phyloP scores from a whole-genome alignment of 2,113 vertebrate species.

The Eptesicus fuscus region DNA sequence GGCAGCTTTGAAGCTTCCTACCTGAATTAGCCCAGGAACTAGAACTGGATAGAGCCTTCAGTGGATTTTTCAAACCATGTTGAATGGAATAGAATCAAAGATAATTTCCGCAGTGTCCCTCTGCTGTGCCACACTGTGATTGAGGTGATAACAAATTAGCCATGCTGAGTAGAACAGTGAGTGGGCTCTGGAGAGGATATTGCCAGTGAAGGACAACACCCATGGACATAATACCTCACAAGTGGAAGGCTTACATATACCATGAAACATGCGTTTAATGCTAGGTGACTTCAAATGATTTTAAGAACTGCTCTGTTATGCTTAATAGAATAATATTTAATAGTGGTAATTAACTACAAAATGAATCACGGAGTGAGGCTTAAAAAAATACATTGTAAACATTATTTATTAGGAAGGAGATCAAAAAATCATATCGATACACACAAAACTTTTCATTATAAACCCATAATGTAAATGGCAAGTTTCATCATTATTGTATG shows the following conservation, averaged over 20 bases:
- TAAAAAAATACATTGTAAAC: not conserved
- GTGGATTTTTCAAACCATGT: not conserved
- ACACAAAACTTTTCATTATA: not conserved
- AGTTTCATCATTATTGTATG: not conserved
- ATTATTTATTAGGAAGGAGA: conserved; percentile 23
- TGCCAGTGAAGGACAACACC: not conserved
- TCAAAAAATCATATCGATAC: not conserved
- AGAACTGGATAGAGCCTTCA: not conserved
- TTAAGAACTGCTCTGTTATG: conserved; percentile 7
- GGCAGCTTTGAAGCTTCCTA: not conserved
- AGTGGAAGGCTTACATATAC: not conserved
- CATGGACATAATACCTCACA: not conserved
- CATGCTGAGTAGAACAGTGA: not conserved
- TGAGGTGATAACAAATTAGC: not conserved
- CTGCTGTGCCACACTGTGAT: not conserved
- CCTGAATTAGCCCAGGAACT: not conserved
- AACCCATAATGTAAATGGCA: not conserved
- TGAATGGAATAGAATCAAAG: not conserved
- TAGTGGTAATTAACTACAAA: conserved; percentile 9
- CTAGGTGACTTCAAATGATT: not conserved
- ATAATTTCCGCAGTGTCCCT: not conserved
- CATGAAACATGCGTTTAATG: not conserved
- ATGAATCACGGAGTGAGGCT: not conserved
- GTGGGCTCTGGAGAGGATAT: not conserved
- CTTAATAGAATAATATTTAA: not conserved